Evolutionary conservation across 2,797 vertebrate genomes (phyloP), one percentile per base, ranked within the genome.

Genomic region (Eulemur albifrons): DNA sequence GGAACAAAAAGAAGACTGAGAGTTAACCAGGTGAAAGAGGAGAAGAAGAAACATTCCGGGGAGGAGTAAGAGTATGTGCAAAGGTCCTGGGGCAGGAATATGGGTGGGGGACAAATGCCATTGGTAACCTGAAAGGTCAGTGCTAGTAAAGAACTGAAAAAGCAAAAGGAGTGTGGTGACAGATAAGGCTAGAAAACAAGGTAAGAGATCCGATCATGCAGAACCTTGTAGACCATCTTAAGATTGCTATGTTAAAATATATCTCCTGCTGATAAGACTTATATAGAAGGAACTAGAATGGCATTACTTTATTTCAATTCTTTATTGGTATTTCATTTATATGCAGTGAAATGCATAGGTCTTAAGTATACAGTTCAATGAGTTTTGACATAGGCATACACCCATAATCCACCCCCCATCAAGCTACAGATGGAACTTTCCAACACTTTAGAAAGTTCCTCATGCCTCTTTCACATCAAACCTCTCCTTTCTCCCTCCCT

Each of bases 311-410:
- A 61, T 90, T 77, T 61, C 23, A 89, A 69, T 20, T 52, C 61
- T 84, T 92, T 90, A 30, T 92, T 94, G 40, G 6, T 61, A 65
- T 93, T 81, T 93, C 18, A 85, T 67, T 97, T 91, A 70, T 57
- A 63, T 48, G 23, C 7, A 89, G 52, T 79, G 27, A 94, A 96
- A 79, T 67, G 5, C 25, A 87, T 48, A 82, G 23, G 21, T 94
- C 54, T 83, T 82, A 77, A 69, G 21, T 61, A 87, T 38, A 67
- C 11, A 79, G 50, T 79, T 45, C 52, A 35, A 21, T 80, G n/a
- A 8, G 18, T 54, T 86, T 94, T 84, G 43, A 82, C 38, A 18
- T 20, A 85, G 25, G 12, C 43, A 45, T 91, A 30, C 13, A 79
- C 13, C 25, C 57, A 38, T 67, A 73, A 82, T 80, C 70, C 18